These are phyloP conservation scores for Amazona vittata DNA, from an alignment of 2,113 vertebrate species.

Conservation along the genomic window DNA sequence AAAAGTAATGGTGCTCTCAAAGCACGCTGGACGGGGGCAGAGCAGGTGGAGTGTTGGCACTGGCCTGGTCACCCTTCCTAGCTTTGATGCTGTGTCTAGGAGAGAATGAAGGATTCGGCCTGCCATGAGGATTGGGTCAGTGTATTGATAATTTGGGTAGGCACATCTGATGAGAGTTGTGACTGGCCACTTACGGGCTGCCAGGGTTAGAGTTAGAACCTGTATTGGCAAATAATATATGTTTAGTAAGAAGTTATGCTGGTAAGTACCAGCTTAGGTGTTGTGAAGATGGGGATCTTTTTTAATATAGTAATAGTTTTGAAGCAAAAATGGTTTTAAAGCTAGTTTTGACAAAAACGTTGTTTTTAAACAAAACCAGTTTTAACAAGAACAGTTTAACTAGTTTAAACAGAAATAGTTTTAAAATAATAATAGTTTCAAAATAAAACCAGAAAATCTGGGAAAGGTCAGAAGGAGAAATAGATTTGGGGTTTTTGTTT, in stretches of 20 bases:
- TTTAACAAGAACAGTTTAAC: neutral
- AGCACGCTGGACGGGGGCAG: fast-evolving
- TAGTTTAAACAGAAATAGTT: neutral
- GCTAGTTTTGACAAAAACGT: neutral
- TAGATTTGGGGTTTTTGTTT: fast-evolving
- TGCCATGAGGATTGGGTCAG: neutral
- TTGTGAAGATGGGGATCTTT: neutral
- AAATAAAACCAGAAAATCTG: neutral
- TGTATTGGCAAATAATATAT: neutral
- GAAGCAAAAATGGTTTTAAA: neutral
- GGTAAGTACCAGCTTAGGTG: neutral
- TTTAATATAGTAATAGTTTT: neutral
- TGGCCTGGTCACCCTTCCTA: neutral
- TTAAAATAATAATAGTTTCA: neutral
- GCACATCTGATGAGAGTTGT: neutral
- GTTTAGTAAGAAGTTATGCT: fast-evolving
- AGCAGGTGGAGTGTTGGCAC: neutral
- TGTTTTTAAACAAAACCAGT: neutral
- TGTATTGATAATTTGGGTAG: neutral
- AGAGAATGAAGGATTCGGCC: neutral
- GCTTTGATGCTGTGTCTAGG: neutral
- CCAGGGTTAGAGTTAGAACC: neutral
- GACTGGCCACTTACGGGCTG: neutral
- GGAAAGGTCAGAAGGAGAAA: neutral
- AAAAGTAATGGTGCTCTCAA: fast-evolving